Evolutionary conservation across 2,797 vertebrate genomes (phyloP), one percentile per base, ranked within the genome.

Genomic region (Hoplostethus atlanticus): DNA sequence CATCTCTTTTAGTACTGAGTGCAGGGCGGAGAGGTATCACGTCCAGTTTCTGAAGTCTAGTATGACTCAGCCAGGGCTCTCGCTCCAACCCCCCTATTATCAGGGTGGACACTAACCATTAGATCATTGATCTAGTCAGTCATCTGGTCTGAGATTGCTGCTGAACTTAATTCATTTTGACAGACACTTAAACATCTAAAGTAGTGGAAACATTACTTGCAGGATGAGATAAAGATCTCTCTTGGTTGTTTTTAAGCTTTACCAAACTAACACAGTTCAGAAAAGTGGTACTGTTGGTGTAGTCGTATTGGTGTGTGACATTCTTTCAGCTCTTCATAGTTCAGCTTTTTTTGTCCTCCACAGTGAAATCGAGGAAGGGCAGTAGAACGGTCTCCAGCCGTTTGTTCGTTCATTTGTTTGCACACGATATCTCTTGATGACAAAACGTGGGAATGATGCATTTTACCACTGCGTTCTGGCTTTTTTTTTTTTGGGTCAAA

Each of bases 101-200:
- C 34, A 50, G 47, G 25, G 30, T 21, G 28, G 42, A 55, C 44
- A 42, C 44, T n/a, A 44, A 21, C 48, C 62, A 34, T 51, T 31
- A 21, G 11, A 34, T 12, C 36, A 59, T 16, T 36, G 34, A 59
- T 44, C 36, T 11, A 16, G 15, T 58, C 54, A 34, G 36, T 51
- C 48, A 44, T 46, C 17, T 63, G 17, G n/a, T 21, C 21, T 1
- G 21, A 42, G 16, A 68, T 50, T 9, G 15, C 34, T 44, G 36
- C 57, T 53, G 47, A 9, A 11, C 36, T 68, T 44, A 36, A 52
- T 44, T 53, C 13, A 69, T 28, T 15, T 15, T 17, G 28, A 53
- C 25, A 52, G 21, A 21, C 16, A 30, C 5, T 47, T 42, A 44
- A 3, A 57, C 66, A 44, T 40, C 0, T 28, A 51, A 4, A 6